phyloP scores from a whole-genome alignment of 2,113 vertebrate genomes.

The Passer domesticus region DNA sequence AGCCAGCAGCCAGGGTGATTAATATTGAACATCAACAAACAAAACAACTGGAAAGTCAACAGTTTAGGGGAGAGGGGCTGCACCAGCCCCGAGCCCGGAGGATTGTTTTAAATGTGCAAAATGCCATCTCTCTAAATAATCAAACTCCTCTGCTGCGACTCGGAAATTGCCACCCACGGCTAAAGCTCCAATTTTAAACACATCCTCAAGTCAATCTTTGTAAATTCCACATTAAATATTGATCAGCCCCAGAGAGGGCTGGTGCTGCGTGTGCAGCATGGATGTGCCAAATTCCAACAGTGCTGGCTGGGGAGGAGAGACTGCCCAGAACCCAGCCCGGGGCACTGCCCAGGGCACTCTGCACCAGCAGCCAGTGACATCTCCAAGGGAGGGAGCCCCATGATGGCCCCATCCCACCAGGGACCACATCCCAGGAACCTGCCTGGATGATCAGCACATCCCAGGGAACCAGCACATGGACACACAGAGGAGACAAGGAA shows the following conservation, averaged over 20 bases:
- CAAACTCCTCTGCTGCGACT: slow-evolving; percentile 55
- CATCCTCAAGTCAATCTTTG: slow-evolving; percentile 77
- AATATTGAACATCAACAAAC: background rate
- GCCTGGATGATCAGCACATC: background rate
- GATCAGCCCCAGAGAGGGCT: slow-evolving; percentile 73
- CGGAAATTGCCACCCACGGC: slow-evolving; percentile 78
- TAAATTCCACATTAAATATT: slow-evolving; percentile 82
- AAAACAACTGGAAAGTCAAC: slow-evolving; percentile 27
- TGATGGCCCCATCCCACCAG: background rate
- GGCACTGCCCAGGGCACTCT: background rate
- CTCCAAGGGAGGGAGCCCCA: background rate
- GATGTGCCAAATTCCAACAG: slow-evolving; percentile 20
- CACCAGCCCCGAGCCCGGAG: background rate
- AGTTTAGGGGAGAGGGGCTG: background rate
- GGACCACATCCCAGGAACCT: background rate
- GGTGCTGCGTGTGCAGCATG: slow-evolving; percentile 34
- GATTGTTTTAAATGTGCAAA: slow-evolving; percentile 5
- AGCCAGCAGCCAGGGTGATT: background rate
- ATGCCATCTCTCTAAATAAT: slow-evolving; percentile 42
- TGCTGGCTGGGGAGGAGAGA: background rate
- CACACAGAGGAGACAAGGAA: background rate
- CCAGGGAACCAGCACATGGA: background rate
- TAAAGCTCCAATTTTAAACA: slow-evolving; percentile 74
- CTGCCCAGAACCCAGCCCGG: background rate
- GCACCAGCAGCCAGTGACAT: fast-evolving